Evolutionary conservation across 2,888 invertebrate genomes (phyloP), one percentile per base, ranked within the genome.

Genomic region (Fabriciana adippe): DNA sequence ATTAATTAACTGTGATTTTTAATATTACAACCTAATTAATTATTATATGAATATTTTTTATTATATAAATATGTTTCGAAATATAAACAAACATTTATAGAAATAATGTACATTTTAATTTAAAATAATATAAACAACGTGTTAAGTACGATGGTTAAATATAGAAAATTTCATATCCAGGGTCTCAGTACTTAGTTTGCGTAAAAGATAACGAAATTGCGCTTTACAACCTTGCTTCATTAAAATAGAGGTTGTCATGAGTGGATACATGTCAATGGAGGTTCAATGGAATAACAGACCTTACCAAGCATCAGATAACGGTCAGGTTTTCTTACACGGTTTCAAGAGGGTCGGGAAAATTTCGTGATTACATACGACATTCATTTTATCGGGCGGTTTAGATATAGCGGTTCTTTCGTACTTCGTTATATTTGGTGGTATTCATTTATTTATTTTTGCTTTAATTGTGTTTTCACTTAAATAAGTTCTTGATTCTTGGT

Each of bases 131-230:
- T 13, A 45, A 41, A 11, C 14, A 55, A 16, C 13, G 50, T 59
- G 59, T 18, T 50, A 50, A 35, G 8, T 16, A 3, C 26, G 2
- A 50, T 35, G 35, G 18, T 31, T 54, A 68, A 62, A 60, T 53
- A 64, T 64, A 48, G 50, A 60, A 59, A 55, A 53, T 13, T 51
- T 41, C 51, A 31, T n/a, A 55, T 68, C 41, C 55, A 45, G 16
- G 53, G 50, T 16, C 16, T 18, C 18, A 48, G 55, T 54, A 59
- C 67, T 59, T 21, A 48, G 59, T 54, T 66, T 60, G 47, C 53
- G 66, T 66, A 47, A 66, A 54, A 66, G 66, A 66, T 66, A 66
- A 60, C 66, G 26, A 31, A 60, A 55, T 66, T 59, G 53, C 31
- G 35, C 31, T 59, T 64, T 64, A 68, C 55, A 60, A 59, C 50